A percentile compares a stretch with the other conserved stretches of the same genome.
Conservation (phyloP, 1,140 invertebrate species). For the Patella vulgata region DNA sequence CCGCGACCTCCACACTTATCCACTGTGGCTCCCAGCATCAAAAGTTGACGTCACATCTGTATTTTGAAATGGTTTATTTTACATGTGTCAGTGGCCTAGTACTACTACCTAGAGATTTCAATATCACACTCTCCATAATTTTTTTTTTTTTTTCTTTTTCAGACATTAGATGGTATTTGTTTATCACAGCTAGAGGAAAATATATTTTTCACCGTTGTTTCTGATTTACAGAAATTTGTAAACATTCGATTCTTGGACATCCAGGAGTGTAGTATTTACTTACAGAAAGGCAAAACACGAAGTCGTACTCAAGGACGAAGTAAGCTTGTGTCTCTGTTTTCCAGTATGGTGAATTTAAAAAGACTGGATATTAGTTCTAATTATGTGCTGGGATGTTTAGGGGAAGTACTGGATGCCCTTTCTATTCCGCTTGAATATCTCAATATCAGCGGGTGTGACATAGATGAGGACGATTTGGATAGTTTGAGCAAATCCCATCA, state of each 20-base stretch:
- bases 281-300: conserved; percentile 46
- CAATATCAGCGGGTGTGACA: conserved; percentile 46
- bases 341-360: conserved; percentile 30
- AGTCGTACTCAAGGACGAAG: conserved; percentile 32
- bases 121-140: no score
- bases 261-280: conserved; percentile 51
- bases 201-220: conserved; percentile 39
- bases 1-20: no score
- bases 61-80: no score
- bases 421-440: conserved; percentile 41
- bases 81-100: no score
- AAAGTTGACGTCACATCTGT: no score
- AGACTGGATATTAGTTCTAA: conserved; percentile 49
- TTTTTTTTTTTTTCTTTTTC: conserved; percentile 11
- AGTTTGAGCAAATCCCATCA: conserved; percentile 42
- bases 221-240: conserved; percentile 40
- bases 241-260: conserved; percentile 42
- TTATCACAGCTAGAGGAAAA: conserved; percentile 49
- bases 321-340: conserved; percentile 24
- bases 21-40: no score
- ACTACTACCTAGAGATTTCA: no score
- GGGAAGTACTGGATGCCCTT: conserved; percentile 43
- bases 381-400: conserved; percentile 48
- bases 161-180: conserved; percentile 47
- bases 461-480: conserved; percentile 42